A percentile compares a stretch with the other conserved stretches of the same genome.
Conservation (phyloP, 92 coral and sea anemone genomes). For the Paragorgia papillata region DNA sequence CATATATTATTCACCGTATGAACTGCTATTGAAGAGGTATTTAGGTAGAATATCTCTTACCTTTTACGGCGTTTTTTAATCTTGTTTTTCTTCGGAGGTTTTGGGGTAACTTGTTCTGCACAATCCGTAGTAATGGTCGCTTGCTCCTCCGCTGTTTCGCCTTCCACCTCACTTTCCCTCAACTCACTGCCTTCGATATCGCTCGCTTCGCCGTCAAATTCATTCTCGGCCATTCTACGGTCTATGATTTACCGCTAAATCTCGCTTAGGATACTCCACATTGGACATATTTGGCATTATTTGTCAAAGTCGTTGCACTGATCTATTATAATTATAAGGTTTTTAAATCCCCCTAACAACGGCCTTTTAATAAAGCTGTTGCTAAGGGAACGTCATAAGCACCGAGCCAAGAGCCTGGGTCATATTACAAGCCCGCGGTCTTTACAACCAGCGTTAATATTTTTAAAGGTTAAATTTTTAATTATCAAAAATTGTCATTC, state of each 20-base stretch:
- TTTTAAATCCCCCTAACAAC: constrained; percentile 20
- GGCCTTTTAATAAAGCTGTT: constrained; percentile 11
- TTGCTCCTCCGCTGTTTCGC: constrained; percentile 76
- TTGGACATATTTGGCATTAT: constrained; percentile 2
- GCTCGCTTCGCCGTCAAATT: constrained; percentile 79
- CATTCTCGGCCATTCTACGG: constrained; percentile 81
- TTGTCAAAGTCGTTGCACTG: neutral
- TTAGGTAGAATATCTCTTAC: constrained; percentile 46
- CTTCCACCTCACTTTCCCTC: constrained; percentile 85
- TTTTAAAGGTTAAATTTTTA: too few relatives aligned
- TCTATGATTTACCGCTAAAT: neutral
- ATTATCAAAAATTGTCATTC: too few relatives aligned
- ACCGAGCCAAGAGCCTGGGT: too few relatives aligned
- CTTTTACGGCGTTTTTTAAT: constrained; percentile 85
- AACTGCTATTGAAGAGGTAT: neutral
- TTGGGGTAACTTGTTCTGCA: constrained; percentile 53
- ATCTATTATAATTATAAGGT: neutral
- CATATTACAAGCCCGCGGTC: too few relatives aligned
- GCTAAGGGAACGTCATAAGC: constrained; percentile 14
- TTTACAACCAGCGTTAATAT: too few relatives aligned
- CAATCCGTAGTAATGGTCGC: neutral
- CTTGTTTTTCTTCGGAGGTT: constrained; percentile 73
- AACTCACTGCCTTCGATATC: constrained; percentile 71
- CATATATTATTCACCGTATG: neutral
- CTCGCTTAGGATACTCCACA: neutral